Evolutionary conservation across 2,888 invertebrate species (phyloP).

Genomic region (Drosophila picticornis): DNA sequence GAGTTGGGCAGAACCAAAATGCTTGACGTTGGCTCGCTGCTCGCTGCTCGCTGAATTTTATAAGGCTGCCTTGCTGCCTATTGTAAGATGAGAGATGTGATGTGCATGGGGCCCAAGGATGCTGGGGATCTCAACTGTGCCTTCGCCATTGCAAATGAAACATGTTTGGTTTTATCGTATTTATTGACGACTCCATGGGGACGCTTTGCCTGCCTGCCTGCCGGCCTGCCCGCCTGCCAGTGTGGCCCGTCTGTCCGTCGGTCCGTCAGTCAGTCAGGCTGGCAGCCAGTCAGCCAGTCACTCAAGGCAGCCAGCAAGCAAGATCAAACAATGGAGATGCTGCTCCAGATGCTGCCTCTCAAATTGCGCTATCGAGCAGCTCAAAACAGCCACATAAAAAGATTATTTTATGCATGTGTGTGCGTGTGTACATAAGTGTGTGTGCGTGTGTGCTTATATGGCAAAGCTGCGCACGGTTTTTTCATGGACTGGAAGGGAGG

Average conservation of each 20-base stretch:
- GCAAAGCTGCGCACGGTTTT: conserved; percentile 24
- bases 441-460: conserved; percentile 29
- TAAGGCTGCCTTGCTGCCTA: conserved; percentile 37
- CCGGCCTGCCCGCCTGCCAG: not conserved
- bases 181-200: conserved; percentile 80
- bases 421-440: conserved; percentile 26
- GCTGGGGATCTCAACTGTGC: conserved; percentile 21
- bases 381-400: conserved; percentile 78
- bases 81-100: conserved; percentile 57
- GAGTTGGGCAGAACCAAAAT: conserved; percentile 49
- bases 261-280: not conserved
- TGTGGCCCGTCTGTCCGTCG: conserved; percentile 18
- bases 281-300: conserved; percentile 15
- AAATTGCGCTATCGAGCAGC: conserved; percentile 74
- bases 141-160: conserved; percentile 69
- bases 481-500: not conserved
- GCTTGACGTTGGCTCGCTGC: conserved; percentile 42
- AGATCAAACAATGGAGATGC: conserved; percentile 74
- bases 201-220: conserved; percentile 63
- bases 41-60: conserved; percentile 51
- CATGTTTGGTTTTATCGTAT: conserved; percentile 81
- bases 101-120: conserved; percentile 12
- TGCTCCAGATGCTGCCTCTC: conserved; percentile 26
- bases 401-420: conserved; percentile 71
- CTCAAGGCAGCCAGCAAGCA: conserved; percentile 25